Conservation (phyloP, 2,113 vertebrate genomes). For the Rhynchomys soricoides region DNA sequence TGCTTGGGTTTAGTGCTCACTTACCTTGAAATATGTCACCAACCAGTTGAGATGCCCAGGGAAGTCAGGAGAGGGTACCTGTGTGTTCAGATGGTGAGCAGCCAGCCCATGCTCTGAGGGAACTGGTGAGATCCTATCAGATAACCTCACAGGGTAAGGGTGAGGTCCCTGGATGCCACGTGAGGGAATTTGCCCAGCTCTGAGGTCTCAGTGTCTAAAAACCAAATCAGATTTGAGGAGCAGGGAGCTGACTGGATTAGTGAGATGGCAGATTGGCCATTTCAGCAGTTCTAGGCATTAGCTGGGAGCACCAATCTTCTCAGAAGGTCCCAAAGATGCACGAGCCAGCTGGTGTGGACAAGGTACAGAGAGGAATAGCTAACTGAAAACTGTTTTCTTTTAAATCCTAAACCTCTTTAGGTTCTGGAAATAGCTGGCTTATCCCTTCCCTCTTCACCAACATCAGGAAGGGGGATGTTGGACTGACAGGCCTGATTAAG, state of each 20-base stretch:
- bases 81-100: not conserved
- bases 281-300: slow-evolving; percentile 83
- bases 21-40: slow-evolving; percentile 60
- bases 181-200: slow-evolving; percentile 75
- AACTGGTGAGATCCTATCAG: not conserved
- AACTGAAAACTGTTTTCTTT: slow-evolving; percentile 46
- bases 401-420: slow-evolving; percentile 75
- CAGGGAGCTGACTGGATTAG: slow-evolving; percentile 76
- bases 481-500: slow-evolving; percentile 25
- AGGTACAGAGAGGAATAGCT: not conserved
- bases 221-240: slow-evolving; percentile 76
- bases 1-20: not conserved
- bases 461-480: slow-evolving; percentile 53
- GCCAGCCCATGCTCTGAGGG: not conserved
- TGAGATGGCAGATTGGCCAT: slow-evolving; percentile 2
- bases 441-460: not conserved
- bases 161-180: not conserved
- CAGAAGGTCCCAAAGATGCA: not conserved
- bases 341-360: not conserved
- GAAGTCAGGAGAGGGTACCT: not conserved
- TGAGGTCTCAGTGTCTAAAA: slow-evolving; percentile 71
- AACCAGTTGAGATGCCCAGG: not conserved
- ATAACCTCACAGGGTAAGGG: not conserved
- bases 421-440: slow-evolving; percentile 78
- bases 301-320: not conserved